These are phyloP conservation scores for Decapterus maruadsi DNA, from an alignment of 2,797 vertebrate species.

Conservation along the genomic window DNA sequence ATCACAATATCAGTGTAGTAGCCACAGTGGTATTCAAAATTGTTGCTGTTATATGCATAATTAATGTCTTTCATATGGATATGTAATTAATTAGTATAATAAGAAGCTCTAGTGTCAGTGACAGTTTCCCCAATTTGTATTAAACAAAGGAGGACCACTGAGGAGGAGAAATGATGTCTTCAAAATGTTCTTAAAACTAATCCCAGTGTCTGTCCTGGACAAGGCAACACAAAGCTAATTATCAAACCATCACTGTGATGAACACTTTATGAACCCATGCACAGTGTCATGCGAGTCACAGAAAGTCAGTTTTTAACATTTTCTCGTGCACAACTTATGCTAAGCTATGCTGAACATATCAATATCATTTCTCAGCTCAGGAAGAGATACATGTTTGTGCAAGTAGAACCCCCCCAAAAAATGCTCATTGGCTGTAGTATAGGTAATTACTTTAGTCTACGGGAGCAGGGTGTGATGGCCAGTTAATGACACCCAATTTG, in stretches of 20 bases:
- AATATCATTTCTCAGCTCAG: not conserved
- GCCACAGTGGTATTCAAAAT: not conserved
- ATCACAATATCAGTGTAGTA: not conserved
- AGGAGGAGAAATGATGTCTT: not conserved
- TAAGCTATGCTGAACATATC: not conserved
- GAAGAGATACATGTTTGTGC: not conserved
- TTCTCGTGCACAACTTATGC: not conserved
- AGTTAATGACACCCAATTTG: slow-evolving; percentile 58
- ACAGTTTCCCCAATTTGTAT: not conserved
- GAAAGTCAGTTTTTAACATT: not conserved
- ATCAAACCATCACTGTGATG: not conserved
- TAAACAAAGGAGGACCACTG: too few relatives aligned
- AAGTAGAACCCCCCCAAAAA: not conserved
- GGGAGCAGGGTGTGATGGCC: slow-evolving; percentile 19
- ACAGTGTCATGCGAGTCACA: too few relatives aligned
- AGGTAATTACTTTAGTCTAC: slow-evolving; percentile 12
- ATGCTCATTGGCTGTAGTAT: not conserved
- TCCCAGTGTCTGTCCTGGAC: not conserved
- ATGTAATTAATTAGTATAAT: not conserved
- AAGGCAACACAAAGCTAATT: not conserved
- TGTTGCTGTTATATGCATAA: not conserved
- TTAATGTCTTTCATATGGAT: not conserved
- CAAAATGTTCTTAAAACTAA: not conserved
- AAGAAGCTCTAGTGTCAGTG: not conserved
- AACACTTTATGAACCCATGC: not conserved